Evolutionary conservation across 1,140 invertebrate genomes (phyloP).

Genomic region (Radopholus similis): DNA sequence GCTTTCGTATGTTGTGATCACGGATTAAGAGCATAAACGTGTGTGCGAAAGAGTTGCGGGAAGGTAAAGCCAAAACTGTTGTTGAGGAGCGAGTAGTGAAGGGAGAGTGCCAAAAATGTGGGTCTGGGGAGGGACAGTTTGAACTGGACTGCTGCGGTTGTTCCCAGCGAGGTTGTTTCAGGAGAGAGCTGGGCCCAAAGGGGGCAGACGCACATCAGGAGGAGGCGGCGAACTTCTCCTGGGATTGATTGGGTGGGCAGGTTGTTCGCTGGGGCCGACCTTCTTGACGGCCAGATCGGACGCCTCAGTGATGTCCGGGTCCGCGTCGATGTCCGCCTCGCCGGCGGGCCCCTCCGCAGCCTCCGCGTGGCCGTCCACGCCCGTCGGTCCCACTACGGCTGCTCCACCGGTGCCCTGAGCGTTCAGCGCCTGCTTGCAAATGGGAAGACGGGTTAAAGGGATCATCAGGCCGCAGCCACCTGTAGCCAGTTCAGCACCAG

Average conservation of each 20-base stretch:
- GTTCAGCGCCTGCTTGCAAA: conserved; percentile 44
- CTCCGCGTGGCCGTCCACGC: background rate
- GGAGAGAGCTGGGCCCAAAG: background rate
- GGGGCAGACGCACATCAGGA: background rate
- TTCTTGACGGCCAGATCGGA: conserved; percentile 19
- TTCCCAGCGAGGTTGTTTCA: too few species aligned
- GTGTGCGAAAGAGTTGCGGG: too few species aligned
- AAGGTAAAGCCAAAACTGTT: too few species aligned
- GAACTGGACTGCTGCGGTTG: background rate
- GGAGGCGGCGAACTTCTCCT: background rate
- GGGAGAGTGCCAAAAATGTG: background rate
- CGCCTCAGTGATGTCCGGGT: conserved; percentile 14
- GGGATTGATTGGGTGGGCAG: background rate
- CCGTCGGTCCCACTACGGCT: background rate
- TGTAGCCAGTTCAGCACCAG: conserved; percentile 60
- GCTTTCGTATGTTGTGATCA: too few species aligned
- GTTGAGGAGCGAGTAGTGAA: too few species aligned
- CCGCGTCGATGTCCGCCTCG: background rate
- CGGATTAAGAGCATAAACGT: too few species aligned
- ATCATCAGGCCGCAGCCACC: conserved; percentile 17
- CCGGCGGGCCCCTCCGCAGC: background rate
- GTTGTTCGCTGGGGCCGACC: background rate
- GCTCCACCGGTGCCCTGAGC: conserved; percentile 2
- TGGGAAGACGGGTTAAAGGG: background rate
- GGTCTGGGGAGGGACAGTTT: background rate